phyloP scores from a whole-genome alignment of 2,113 vertebrate species.

The Chlamydotis undulata region DNA sequence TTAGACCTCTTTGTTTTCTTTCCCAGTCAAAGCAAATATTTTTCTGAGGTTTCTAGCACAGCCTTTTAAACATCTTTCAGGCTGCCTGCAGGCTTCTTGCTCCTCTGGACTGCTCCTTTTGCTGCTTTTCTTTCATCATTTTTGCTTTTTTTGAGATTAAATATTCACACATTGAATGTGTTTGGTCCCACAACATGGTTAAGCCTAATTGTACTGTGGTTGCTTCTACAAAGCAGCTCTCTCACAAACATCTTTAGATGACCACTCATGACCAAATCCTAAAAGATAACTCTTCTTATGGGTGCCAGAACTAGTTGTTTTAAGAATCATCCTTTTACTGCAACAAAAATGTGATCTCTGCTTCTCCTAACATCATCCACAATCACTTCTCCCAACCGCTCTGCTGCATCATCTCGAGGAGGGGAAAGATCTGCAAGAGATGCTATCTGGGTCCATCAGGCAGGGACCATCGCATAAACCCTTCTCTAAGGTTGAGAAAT shows the following conservation, averaged over 20 bases:
- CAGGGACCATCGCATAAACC: background rate
- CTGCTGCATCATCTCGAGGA: background rate
- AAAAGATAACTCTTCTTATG: background rate
- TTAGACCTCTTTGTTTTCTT: conserved; percentile 26
- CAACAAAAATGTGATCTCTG: background rate
- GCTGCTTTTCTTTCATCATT: background rate
- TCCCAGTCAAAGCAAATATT: background rate
- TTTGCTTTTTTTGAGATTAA: background rate
- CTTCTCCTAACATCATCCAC: background rate
- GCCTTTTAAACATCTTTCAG: background rate
- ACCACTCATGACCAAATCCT: background rate
- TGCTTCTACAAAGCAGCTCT: background rate
- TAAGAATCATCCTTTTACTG: background rate
- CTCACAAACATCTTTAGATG: background rate
- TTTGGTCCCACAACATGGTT: background rate
- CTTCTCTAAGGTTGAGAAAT: background rate
- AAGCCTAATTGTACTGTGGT: background rate
- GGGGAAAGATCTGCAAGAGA: background rate
- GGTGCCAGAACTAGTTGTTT: background rate
- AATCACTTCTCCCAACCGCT: background rate
- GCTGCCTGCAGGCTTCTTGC: background rate
- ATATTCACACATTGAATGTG: accelerated
- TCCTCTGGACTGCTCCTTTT: background rate
- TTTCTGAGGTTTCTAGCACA: background rate
- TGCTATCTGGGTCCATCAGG: background rate